A percentile compares a stretch with the other conserved stretches of the same genome.
These are phyloP conservation scores for Zosterops lateralis DNA, from an alignment of 2,113 vertebrate species.

Conservation along the genomic window DNA sequence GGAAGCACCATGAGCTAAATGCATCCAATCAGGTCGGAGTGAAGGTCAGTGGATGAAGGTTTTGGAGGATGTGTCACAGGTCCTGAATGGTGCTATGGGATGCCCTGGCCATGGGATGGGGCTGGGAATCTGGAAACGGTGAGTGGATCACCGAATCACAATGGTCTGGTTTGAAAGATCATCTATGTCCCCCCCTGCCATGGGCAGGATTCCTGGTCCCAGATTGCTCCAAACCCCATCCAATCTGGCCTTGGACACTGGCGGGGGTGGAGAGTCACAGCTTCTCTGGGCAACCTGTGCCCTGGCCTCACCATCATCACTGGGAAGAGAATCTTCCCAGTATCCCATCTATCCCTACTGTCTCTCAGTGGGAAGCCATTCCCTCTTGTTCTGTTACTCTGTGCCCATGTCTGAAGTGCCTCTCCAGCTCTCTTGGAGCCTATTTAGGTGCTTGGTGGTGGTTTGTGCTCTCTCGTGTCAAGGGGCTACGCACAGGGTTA, in stretches of 20 bases:
- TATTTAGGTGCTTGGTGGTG: accelerated
- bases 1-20: accelerated
- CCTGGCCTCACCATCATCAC: neutral
- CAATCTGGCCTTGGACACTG: neutral
- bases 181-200: accelerated
- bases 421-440: neutral
- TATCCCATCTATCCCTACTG: accelerated
- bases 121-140: accelerated
- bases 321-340: neutral
- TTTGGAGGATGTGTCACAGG: accelerated
- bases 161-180: neutral
- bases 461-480: neutral
- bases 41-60: neutral
- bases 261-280: neutral
- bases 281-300: too few species aligned
- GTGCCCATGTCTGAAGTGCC: neutral
- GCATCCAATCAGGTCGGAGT: accelerated
- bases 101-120: neutral
- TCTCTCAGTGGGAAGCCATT: neutral
- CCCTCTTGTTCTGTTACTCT: neutral
- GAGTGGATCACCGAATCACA: neutral
- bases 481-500: accelerated
- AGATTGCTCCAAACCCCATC: neutral
- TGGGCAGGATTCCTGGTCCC: neutral
- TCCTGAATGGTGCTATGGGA: accelerated